Conservation (phyloP, 2,113 vertebrate genomes). For the Scopus umbretta region DNA sequence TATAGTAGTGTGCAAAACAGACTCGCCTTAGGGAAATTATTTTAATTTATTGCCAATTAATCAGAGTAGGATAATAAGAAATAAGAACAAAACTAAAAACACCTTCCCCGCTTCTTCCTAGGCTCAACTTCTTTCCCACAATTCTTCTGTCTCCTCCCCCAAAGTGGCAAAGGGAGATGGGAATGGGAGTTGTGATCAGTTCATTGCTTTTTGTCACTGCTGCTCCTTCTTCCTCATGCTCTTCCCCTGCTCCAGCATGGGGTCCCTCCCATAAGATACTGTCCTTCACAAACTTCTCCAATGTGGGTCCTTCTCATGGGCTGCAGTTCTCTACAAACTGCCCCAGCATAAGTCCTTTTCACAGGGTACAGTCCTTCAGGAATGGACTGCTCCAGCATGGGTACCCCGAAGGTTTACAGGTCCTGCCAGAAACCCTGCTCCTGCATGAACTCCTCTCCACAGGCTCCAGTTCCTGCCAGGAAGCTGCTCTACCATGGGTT, state of each 20-base stretch:
- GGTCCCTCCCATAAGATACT: background rate
- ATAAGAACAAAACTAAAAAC: background rate
- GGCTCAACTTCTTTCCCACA: background rate
- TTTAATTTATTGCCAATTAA: background rate
- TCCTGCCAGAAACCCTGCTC: background rate
- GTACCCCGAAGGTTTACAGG: background rate
- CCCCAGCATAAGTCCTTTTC: background rate
- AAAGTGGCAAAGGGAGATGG: accelerated
- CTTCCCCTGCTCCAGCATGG: background rate
- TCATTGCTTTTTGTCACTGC: background rate
- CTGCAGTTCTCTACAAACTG: background rate
- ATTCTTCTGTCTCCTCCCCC: background rate
- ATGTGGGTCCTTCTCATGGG: background rate
- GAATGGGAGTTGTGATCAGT: background rate
- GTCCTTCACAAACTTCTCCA: background rate
- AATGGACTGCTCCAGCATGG: background rate
- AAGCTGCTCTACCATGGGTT: background rate
- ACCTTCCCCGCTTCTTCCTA: background rate
- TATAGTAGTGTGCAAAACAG: background rate
- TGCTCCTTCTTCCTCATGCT: accelerated
- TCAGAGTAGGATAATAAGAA: background rate
- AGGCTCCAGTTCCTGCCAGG: background rate
- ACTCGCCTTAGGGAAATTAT: accelerated
- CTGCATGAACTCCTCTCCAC: background rate
- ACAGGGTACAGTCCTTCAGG: background rate